A percentile compares a stretch with the other conserved stretches of the same genome.
phyloP scores from a whole-genome alignment of 1,140 invertebrate species.

The Idris sp. region DNA sequence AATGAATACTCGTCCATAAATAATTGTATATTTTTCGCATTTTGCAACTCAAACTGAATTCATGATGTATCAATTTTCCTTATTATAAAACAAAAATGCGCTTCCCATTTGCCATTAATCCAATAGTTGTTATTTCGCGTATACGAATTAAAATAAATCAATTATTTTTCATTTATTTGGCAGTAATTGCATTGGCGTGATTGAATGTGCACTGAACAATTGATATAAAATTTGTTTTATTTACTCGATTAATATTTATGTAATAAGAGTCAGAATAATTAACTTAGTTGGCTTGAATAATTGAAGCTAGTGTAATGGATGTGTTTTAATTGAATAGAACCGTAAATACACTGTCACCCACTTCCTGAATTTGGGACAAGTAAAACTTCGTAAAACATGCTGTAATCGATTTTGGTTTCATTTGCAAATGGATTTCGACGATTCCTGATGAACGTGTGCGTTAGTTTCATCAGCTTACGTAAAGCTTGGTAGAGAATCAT shows the following conservation, averaged over 20 bases:
- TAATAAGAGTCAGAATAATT: too few relatives aligned
- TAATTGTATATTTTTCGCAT: slow-evolving; percentile 4
- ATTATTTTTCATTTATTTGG: too few relatives aligned
- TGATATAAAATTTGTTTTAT: too few relatives aligned
- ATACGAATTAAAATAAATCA: too few relatives aligned
- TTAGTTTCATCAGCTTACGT: slow-evolving; percentile 49
- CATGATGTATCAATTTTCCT: slow-evolving; percentile 8
- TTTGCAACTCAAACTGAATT: slow-evolving; percentile 10
- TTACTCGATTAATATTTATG: too few relatives aligned
- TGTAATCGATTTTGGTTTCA: slow-evolving; percentile 51
- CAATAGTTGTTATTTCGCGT: too few relatives aligned
- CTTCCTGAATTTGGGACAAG: slow-evolving; percentile 24
- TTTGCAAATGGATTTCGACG: slow-evolving; percentile 43
- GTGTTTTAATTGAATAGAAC: slow-evolving; percentile 22
- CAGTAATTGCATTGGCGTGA: too few relatives aligned
- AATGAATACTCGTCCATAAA: slow-evolving; percentile 8
- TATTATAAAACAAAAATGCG: background rate
- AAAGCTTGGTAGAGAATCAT: slow-evolving; percentile 38
- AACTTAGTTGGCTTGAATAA: slow-evolving; percentile 9
- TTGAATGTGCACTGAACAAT: too few relatives aligned
- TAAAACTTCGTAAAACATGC: slow-evolving; percentile 39
- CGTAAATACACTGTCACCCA: slow-evolving; percentile 19
- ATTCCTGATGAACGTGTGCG: slow-evolving; percentile 25
- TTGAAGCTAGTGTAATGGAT: slow-evolving; percentile 6
- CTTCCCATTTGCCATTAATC: too few relatives aligned